Conservation (phyloP, 2,888 invertebrate species). For the Epicampocera succincta region DNA sequence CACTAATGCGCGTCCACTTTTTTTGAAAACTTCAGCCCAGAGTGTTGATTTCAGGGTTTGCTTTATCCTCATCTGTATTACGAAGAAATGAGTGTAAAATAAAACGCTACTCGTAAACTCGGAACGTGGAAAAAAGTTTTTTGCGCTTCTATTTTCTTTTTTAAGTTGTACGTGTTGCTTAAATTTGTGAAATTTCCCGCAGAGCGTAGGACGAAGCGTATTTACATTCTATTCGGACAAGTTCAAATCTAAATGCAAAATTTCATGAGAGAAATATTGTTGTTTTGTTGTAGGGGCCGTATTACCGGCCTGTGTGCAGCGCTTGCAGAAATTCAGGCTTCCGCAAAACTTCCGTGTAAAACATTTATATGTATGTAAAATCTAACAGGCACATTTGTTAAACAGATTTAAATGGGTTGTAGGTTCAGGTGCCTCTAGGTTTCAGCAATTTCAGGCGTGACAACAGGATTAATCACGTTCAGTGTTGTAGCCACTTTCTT, state of each 20-base stretch:
- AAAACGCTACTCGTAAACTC: slow-evolving; percentile 2
- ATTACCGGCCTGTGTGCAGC: too few relatives aligned
- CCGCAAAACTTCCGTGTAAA: too few relatives aligned
- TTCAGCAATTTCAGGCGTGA: too few relatives aligned
- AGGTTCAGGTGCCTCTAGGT: too few relatives aligned
- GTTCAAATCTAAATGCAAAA: too few relatives aligned
- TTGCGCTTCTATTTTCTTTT: slow-evolving; percentile 46
- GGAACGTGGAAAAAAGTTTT: slow-evolving; percentile 62
- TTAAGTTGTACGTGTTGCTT: slow-evolving; percentile 63
- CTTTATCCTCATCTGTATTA: slow-evolving; percentile 11
- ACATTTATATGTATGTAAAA: too few relatives aligned
- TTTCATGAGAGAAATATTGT: too few relatives aligned
- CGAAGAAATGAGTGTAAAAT: neutral
- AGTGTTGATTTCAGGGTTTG: slow-evolving; percentile 52
- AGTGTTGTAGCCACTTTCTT: slow-evolving; percentile 11
- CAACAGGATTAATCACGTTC: too few relatives aligned
- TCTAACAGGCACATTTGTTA: too few relatives aligned
- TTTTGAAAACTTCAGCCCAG: slow-evolving; percentile 9
- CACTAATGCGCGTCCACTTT: slow-evolving; percentile 49
- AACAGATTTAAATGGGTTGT: too few relatives aligned
- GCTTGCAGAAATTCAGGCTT: too few relatives aligned
- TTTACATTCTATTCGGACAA: neutral
- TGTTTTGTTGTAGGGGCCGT: slow-evolving; percentile 23
- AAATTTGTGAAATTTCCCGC: neutral
- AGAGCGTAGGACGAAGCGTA: too few relatives aligned